phyloP scores from a whole-genome alignment of 2,797 vertebrate genomes.

The Gadopsis marmoratus region DNA sequence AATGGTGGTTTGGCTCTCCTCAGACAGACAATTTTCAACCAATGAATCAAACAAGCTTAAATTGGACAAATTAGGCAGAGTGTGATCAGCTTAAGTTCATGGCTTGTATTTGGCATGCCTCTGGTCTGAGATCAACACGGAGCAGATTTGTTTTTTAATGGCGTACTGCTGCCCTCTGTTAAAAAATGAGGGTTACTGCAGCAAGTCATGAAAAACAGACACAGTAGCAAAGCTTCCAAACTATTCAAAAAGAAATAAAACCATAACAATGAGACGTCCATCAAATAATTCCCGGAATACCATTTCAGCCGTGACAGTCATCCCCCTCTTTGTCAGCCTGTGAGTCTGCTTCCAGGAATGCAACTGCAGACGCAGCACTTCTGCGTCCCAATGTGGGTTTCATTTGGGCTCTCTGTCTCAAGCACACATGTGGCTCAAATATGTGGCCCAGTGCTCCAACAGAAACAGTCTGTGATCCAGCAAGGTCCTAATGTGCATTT shows the following conservation, averaged over 20 bases:
- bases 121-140: conserved; percentile 41
- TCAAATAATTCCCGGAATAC: conserved; percentile 74
- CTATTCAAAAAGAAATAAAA: conserved; percentile 61
- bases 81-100: conserved; percentile 74
- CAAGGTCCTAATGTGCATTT: conserved; percentile 69
- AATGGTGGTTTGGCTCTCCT: conserved; percentile 75
- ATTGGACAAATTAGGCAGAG: conserved; percentile 77
- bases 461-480: conserved; percentile 81
- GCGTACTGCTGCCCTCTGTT: conserved; percentile 84
- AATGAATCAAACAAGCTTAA: conserved; percentile 73
- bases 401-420: conserved; percentile 82
- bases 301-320: conserved; percentile 65
- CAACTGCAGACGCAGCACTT: conserved; percentile 85
- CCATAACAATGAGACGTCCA: conserved; percentile 56
- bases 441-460: conserved; percentile 83
- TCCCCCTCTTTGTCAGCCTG: conserved; percentile 59
- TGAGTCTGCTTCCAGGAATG: conserved; percentile 81
- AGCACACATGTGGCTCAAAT: conserved; percentile 87
- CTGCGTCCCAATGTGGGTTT: conserved; percentile 84
- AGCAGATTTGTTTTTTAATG: conserved; percentile 25
- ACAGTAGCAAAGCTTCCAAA: conserved; percentile 61
- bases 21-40: conserved; percentile 64
- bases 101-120: conserved; percentile 68
- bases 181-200: conserved; percentile 65
- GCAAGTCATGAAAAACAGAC: conserved; percentile 31